phyloP scores from a whole-genome alignment of 2,888 invertebrate genomes.

The Ischnura elegans region DNA sequence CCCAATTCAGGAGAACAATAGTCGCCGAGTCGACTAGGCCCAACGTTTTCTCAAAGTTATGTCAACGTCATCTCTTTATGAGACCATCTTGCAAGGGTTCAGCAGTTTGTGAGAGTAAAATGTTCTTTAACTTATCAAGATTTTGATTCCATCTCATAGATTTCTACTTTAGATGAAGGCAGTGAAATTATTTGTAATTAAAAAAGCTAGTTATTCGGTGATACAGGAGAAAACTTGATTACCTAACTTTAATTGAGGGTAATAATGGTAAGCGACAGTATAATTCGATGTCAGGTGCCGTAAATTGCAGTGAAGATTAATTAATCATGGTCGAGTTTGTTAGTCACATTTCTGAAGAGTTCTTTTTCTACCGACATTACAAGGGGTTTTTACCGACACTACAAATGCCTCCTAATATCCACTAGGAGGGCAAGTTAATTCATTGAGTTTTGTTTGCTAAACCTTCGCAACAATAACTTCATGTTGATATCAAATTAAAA shows the following conservation, averaged over 20 bases:
- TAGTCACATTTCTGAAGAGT: neutral
- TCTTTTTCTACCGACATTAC: neutral
- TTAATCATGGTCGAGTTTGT: neutral
- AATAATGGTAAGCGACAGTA: neutral
- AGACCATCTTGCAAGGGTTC: neutral
- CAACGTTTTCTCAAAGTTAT: neutral
- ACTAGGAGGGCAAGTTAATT: too few species aligned
- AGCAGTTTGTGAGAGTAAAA: neutral
- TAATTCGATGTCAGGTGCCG: too few species aligned
- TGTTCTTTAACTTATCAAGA: neutral
- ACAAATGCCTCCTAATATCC: too few species aligned
- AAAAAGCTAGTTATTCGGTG: neutral
- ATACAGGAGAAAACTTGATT: neutral
- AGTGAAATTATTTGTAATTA: neutral
- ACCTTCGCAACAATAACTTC: too few species aligned
- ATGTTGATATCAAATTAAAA: too few species aligned
- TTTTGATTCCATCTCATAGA: neutral
- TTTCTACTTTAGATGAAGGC: neutral
- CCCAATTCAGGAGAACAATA: neutral
- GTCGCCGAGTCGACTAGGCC: neutral
- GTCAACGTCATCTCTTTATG: neutral
- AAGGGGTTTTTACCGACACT: too few species aligned
- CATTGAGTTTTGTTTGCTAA: too few species aligned
- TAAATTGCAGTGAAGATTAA: neutral
- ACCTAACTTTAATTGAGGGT: neutral